Percentiles rank a stretch among this genome's conserved stretches.
phyloP scores from a whole-genome alignment of 2,113 vertebrate species.

The Microtus pennsylvanicus region DNA sequence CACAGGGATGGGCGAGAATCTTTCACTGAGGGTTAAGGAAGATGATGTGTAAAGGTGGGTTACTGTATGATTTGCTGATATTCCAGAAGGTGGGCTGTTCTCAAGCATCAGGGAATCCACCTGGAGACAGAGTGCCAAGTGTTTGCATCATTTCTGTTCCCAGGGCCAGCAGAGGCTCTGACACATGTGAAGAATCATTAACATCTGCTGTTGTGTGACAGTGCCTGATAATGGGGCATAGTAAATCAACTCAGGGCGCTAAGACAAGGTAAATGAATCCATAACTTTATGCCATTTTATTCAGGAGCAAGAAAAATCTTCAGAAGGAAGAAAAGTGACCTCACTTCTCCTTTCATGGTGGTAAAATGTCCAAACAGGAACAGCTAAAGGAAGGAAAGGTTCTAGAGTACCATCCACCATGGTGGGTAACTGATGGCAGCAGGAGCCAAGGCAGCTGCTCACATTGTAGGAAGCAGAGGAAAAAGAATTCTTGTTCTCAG shows the following conservation, averaged over 20 bases:
- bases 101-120: background rate
- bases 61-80: background rate
- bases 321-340: background rate
- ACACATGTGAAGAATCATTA: background rate
- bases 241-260: slow-evolving; percentile 12
- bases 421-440: too few species aligned
- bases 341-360: background rate
- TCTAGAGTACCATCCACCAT: background rate
- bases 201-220: background rate
- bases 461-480: background rate
- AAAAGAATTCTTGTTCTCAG: background rate
- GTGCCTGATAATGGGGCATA: background rate
- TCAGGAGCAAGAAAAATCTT: background rate
- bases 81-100: background rate
- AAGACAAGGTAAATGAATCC: background rate
- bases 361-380: background rate
- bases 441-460: background rate
- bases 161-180: background rate
- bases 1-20: background rate
- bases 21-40: background rate
- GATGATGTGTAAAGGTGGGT: background rate
- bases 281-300: background rate
- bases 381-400: background rate
- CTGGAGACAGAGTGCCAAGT: background rate
- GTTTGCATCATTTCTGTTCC: background rate